These are phyloP conservation scores for Caenorhabditis remanei DNA, from an alignment of 1,140 invertebrate genomes.

Conservation along the genomic window DNA sequence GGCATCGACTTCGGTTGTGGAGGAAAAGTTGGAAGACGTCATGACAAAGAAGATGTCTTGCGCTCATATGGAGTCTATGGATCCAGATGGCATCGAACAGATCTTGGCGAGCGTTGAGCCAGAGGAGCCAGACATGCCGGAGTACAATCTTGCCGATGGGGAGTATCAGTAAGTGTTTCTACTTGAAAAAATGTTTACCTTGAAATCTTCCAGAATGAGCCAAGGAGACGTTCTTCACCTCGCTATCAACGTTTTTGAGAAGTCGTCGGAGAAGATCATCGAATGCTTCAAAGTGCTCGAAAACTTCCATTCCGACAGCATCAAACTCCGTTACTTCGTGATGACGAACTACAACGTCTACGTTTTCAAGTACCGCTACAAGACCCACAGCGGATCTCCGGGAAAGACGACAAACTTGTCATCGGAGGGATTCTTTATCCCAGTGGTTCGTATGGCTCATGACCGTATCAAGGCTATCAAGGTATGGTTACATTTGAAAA, in stretches of 20 bases:
- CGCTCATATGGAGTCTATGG: background rate
- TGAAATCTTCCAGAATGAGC: conserved; percentile 18
- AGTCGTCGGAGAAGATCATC: conserved; percentile 25
- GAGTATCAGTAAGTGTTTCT: background rate
- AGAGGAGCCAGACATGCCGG: background rate
- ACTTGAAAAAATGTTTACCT: background rate
- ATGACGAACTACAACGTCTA: conserved; percentile 24
- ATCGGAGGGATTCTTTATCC: conserved; percentile 32
- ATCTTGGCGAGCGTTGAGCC: conserved; percentile 19
- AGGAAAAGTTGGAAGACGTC: conserved; percentile 19
- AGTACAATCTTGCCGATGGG: background rate
- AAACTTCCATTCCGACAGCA: background rate
- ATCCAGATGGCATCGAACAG: background rate
- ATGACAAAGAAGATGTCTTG: conserved; percentile 43
- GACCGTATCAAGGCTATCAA: conserved; percentile 11
- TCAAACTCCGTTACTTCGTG: conserved; percentile 18
- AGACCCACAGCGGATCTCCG: background rate
- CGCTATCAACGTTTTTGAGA: conserved; percentile 23
- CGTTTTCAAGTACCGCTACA: background rate
- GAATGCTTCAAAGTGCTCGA: conserved; percentile 46
- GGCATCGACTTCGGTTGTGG: background rate
- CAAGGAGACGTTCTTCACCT: conserved; percentile 25
- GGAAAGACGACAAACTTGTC: background rate
- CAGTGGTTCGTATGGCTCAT: background rate
- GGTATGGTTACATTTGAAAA: background rate